phyloP scores from a whole-genome alignment of 2,888 invertebrate species.

The Hemicrepidius hirtus region DNA sequence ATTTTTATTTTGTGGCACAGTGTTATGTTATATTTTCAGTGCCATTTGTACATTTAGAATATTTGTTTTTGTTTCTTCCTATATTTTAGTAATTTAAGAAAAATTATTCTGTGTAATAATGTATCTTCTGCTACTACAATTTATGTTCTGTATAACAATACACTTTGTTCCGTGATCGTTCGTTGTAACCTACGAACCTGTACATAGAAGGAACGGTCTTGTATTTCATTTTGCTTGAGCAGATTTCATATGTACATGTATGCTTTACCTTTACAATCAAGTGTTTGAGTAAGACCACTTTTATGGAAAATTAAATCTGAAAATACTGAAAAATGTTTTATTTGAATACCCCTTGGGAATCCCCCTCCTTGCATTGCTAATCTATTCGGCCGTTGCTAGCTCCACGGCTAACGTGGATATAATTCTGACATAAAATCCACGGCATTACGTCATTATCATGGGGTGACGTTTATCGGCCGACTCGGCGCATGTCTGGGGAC shows the following conservation, averaged over 20 bases:
- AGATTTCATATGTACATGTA: constrained; percentile 60
- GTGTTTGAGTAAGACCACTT: constrained; percentile 65
- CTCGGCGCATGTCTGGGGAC: no score
- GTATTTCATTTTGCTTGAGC: constrained; percentile 60
- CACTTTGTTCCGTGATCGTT: constrained; percentile 30
- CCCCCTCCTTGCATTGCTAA: no score
- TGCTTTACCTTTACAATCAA: constrained; percentile 65
- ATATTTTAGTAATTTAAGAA: constrained; percentile 30
- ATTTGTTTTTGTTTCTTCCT: constrained; percentile 46
- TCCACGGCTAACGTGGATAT: no score
- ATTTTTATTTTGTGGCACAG: constrained; percentile 41
- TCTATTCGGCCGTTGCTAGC: no score
- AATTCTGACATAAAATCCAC: no score
- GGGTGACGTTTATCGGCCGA: no score
- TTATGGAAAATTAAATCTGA: constrained; percentile 64
- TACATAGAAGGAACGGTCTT: constrained; percentile 54
- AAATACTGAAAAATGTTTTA: constrained; percentile 21
- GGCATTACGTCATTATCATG: no score
- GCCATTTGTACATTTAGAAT: constrained; percentile 52
- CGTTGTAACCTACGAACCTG: constrained; percentile 44
- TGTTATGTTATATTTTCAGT: constrained; percentile 54
- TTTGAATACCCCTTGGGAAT: no score
- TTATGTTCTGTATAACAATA: constrained; percentile 23
- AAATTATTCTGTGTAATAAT: constrained; percentile 19
- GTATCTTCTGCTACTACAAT: constrained; percentile 18